Base-by-base conservation (phyloP, 2,888 invertebrate species). In the Zeuzera pyrina region DNA sequence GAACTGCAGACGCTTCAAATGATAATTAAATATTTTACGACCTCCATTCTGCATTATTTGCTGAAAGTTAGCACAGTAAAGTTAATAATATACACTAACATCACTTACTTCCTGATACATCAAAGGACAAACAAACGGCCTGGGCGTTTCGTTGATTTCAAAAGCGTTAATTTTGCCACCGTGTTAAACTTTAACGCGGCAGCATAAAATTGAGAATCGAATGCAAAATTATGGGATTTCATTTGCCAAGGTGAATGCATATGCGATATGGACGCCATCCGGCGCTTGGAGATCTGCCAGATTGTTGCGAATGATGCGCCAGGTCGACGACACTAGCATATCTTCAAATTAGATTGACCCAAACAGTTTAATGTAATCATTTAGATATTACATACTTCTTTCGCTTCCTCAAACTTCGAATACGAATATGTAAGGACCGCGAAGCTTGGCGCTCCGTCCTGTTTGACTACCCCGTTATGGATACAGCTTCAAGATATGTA, bases 241-340 rank as follows among this genome's bases (percentile, higher is more conserved):
- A 8, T 12, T 25, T 25, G 25, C 25, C 8, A 13, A 28, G 14
- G 15, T 38, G 35, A 42, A 33, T 61, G 60, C 60, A 59, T 49
- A 46, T 57, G 57, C 46, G 47, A 52, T 52, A 55, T 54, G 47
- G 52, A 54, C 52, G 58, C 45, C 54, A 48, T 54, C 53, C 54
- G 63, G 66, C 62, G 65, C 59, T 68, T 77, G 77, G 77, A 71
- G 47, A 33, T 31, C 12, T 60, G 77, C 77, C 78, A 77, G 65
- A 52, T 51, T 55, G 61, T 62, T 57, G 64, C 55, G 59, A 61
- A 58, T 57, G 51, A 29, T 47, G 43, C 43, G 38, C 39, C 40
- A 45, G 65, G 68, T 68, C 62, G 69, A 49, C 62, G 61, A 64
- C 66, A 55, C 55, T 46, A 47, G 30, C 2, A 8, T 10, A 5